Conservation (phyloP, 2,113 vertebrate species). For the Capreolus pygargus region DNA sequence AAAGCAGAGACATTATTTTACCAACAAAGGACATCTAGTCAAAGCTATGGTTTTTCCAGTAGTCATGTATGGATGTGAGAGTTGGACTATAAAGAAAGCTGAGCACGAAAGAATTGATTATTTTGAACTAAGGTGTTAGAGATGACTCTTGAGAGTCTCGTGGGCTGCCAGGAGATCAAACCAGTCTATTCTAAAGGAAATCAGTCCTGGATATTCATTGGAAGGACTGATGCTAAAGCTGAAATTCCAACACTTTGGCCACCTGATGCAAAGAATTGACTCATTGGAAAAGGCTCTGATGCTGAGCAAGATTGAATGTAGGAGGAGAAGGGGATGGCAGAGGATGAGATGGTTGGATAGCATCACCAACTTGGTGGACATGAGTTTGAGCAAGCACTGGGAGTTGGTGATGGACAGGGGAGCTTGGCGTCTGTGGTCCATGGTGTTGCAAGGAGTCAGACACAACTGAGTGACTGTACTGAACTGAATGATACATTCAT, state of each 20-base stretch:
- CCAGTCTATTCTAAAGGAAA: background rate
- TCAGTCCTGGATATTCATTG: background rate
- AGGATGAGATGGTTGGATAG: background rate
- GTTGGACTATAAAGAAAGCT: background rate
- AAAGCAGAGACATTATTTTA: background rate
- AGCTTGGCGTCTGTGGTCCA: background rate
- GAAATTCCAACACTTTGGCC: background rate
- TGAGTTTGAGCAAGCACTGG: background rate
- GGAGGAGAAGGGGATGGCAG: background rate
- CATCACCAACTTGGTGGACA: background rate
- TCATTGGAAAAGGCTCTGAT: background rate
- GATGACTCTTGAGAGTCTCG: background rate
- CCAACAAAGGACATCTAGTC: background rate
- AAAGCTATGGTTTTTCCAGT: background rate
- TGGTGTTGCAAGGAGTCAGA: background rate
- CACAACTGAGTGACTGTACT: fast-evolving
- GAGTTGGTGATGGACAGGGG: background rate
- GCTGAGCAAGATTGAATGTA: background rate
- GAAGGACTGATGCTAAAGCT: background rate
- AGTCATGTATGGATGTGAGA: background rate
- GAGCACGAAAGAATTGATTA: background rate
- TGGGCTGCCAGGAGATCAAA: background rate
- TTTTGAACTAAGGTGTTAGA: background rate
- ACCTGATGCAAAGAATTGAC: background rate
- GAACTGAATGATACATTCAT: background rate